Evolutionary conservation across 1,140 invertebrate species (phyloP), one percentile per base, ranked within the genome.

Genomic region (Apis laboriosa): DNA sequence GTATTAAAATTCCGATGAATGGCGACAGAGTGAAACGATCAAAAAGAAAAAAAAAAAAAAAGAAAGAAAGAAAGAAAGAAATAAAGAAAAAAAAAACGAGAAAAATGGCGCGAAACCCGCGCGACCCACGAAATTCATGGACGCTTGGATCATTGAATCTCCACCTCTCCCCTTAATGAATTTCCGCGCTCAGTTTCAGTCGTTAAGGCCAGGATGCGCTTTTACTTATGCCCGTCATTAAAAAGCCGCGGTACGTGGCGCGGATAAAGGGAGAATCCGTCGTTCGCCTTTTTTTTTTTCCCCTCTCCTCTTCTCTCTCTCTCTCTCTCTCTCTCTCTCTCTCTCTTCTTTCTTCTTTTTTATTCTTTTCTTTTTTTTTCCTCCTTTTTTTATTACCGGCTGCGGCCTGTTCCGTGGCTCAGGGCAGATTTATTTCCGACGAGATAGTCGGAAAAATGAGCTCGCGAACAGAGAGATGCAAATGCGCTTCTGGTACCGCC

Each of bases 141-240:
- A 49, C 74, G 75, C 68, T 61, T 19, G 60, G 67, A 80, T 84
- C 61, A 80, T 84, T 79, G 61, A 80, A 79, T 66, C 55, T 43
- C 24, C 24, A 24, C 67, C 67, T 28, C 67, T 28, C 56, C n/a
- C 60, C 34, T 84, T 84, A 84, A 84, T 84, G 83, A 84, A 84
- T 84, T 84, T 84, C 83, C 79, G 60, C 34, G 83, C 71, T 76
- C 79, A 68, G 78, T 70, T 84, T 84, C 79, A 60, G 66, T 84
- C 78, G 79, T 88, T 88, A 88, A 88, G 75, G 72, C 77, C 78
- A 71, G 83, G 78, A 84, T 84, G 75, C 71, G 70, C 82, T 82
- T 86, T 88, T 86, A 86, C 85, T 88, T 88, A 80, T 78, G 61
- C 71, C 49, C 78, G 71, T 80, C 83, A 81, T 86, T 88, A 86